Percentiles rank a stretch among this genome's conserved stretches.
phyloP scores from a whole-genome alignment of 2,888 invertebrate genomes.

The Phyto melanocephala region DNA sequence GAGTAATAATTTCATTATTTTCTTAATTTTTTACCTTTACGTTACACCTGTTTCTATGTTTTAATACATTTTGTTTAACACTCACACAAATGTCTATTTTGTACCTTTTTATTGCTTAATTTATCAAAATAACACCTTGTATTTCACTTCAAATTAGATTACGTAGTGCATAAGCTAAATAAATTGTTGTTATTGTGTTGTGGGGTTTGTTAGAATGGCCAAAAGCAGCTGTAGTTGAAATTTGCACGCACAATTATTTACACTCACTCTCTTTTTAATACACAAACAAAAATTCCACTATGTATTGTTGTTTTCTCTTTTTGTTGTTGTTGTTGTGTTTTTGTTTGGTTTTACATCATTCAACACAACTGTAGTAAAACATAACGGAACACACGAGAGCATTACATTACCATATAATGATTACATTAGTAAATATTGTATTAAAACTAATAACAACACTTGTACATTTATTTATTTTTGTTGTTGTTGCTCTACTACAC shows the following conservation, averaged over 20 bases:
- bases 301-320: not conserved
- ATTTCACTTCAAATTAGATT: constrained; percentile 41
- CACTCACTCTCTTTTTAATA: constrained; percentile 26
- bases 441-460: constrained; percentile 24
- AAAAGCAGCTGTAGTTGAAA: constrained; percentile 43
- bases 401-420: constrained; percentile 27
- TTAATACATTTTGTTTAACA: not conserved
- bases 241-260: constrained; percentile 39
- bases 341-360: constrained; percentile 43
- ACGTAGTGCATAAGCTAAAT: constrained; percentile 17
- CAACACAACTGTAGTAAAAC: constrained; percentile 26
- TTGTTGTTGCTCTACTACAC: not conserved
- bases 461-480: constrained; percentile 42
- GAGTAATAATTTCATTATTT: not conserved
- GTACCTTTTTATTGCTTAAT: constrained; percentile 33
- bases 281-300: constrained; percentile 17
- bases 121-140: constrained; percentile 52
- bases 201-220: not conserved
- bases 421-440: constrained; percentile 10
- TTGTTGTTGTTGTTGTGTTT: not conserved
- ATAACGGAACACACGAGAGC: constrained; percentile 15
- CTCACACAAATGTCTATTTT: constrained; percentile 10
- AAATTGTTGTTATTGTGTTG: not conserved
- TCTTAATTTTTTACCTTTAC: not conserved
- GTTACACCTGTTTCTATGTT: constrained; percentile 33